Evolutionary conservation across 2,797 vertebrate genomes (phyloP).

Genomic region (Darevskia mixta): DNA sequence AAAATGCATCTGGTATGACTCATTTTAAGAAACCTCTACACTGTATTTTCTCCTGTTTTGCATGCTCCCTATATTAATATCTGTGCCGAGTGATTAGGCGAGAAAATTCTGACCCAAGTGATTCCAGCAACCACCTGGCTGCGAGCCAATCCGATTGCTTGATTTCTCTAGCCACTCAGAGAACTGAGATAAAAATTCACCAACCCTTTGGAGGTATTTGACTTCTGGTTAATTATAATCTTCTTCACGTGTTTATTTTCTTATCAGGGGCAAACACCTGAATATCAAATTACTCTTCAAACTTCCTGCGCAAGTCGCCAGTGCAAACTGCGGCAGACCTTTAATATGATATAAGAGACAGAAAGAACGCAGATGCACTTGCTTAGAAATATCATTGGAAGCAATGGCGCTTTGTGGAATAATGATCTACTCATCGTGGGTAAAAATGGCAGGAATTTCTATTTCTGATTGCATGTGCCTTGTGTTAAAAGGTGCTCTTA

Average conservation of each 20-base stretch:
- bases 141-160: constrained; percentile 44
- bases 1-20: constrained; percentile 10
- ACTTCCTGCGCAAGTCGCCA: not conserved
- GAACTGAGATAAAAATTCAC: constrained; percentile 50
- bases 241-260: constrained; percentile 59
- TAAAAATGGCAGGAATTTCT: not conserved
- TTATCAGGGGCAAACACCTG: constrained; percentile 62
- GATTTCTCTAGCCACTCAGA: constrained; percentile 57
- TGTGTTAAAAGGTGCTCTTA: not conserved
- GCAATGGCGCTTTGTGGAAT: not conserved
- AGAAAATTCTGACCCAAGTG: constrained; percentile 53
- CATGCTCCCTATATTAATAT: not conserved
- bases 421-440: not conserved
- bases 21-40: constrained; percentile 30
- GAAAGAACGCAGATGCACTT: not conserved
- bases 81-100: constrained; percentile 38
- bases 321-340: constrained; percentile 2
- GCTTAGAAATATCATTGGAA: constrained; percentile 18
- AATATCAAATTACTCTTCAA: constrained; percentile 61
- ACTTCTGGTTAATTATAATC: constrained; percentile 60
- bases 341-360: not conserved
- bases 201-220: constrained; percentile 33
- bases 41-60: not conserved
- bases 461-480: not conserved
- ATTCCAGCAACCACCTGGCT: constrained; percentile 61